Conservation (phyloP, 2,797 vertebrate species). For the Columba guinea region DNA sequence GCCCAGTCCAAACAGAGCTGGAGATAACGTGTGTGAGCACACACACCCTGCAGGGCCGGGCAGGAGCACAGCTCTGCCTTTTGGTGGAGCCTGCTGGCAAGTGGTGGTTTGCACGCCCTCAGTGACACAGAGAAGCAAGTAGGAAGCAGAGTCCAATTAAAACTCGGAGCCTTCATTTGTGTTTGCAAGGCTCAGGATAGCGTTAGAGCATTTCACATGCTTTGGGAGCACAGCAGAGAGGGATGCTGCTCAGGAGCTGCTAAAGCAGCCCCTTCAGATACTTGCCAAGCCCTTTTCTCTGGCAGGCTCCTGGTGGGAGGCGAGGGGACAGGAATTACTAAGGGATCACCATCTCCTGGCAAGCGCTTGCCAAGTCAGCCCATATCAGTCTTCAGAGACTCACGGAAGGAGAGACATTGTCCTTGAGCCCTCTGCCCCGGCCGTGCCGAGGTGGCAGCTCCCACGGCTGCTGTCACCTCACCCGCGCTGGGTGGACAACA, state of each 20-base stretch:
- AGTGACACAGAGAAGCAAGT: fast-evolving
- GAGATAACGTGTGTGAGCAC: not conserved
- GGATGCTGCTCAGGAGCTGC: not conserved
- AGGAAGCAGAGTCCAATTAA: not conserved
- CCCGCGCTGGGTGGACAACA: not conserved
- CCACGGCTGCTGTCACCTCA: not conserved
- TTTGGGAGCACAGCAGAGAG: not conserved
- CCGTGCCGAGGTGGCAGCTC: not conserved
- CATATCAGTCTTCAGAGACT: not conserved
- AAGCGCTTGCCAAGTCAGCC: not conserved
- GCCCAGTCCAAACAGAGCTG: constrained; percentile 12
- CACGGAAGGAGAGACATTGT: not conserved
- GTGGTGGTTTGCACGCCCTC: not conserved
- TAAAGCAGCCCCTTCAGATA: not conserved
- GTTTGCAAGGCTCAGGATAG: not conserved
- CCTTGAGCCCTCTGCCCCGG: not conserved
- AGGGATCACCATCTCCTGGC: not conserved
- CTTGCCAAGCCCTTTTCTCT: not conserved
- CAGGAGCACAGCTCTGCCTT: not conserved
- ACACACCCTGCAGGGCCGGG: not conserved
- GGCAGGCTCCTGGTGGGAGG: not conserved
- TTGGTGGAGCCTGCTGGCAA: not conserved
- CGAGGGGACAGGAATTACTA: not conserved
- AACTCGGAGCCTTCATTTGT: not conserved
- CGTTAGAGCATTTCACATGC: not conserved